phyloP scores from a whole-genome alignment of 2,113 vertebrate species.

The Anhinga rufa region DNA sequence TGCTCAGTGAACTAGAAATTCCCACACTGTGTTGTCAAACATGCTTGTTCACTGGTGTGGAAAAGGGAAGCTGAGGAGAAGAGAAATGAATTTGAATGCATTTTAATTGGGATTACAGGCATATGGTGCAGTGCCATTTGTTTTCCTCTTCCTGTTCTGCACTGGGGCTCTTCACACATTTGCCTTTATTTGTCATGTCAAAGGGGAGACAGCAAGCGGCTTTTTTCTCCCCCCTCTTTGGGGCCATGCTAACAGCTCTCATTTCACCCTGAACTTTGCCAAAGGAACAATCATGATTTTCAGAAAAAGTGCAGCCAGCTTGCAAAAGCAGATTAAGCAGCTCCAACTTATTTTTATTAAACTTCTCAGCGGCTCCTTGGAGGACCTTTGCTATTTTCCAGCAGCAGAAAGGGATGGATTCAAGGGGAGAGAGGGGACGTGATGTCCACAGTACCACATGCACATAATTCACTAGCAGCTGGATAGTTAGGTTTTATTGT shows the following conservation, averaged over 20 bases:
- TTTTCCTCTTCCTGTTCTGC: conserved; percentile 36
- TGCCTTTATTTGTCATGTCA: conserved; percentile 13
- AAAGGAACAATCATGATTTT: background rate
- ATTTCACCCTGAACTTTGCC: background rate
- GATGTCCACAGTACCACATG: background rate
- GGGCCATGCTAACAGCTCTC: background rate
- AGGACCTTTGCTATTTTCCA: background rate
- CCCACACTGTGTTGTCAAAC: conserved; percentile 56
- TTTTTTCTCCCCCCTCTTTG: background rate
- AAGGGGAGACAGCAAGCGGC: background rate
- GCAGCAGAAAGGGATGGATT: background rate
- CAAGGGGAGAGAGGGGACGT: background rate
- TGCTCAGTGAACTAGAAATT: conserved; percentile 58
- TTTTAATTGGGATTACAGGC: conserved; percentile 26
- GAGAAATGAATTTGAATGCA: conserved; percentile 28
- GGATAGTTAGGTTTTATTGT: conserved; percentile 27
- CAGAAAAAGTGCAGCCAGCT: background rate
- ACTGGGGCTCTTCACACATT: conserved; percentile 27
- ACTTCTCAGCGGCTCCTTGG: conserved; percentile 15
- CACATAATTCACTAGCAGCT: background rate
- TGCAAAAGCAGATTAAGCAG: background rate
- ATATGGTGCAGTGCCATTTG: conserved; percentile 34
- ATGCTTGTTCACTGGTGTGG: conserved; percentile 35
- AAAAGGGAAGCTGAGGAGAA: conserved; percentile 41
- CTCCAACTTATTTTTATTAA: background rate